phyloP scores from a whole-genome alignment of 35 echinoderm and acorn worm species.

The Diadema setosum region DNA sequence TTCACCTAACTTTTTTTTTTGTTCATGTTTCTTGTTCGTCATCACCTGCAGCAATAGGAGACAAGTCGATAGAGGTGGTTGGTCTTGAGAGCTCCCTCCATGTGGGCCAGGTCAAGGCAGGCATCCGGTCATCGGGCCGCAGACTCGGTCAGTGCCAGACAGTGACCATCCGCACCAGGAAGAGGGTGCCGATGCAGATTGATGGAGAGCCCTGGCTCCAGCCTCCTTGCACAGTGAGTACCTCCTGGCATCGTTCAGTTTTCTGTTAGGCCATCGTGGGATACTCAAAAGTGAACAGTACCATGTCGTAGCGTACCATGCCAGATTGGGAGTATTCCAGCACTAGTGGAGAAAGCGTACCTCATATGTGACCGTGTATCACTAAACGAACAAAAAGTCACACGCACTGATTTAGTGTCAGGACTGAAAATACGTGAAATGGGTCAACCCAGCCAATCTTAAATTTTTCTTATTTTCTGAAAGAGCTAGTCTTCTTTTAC shows the following conservation, averaged over 20 bases:
- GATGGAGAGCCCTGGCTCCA: slow-evolving; percentile 99
- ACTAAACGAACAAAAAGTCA: too few species aligned
- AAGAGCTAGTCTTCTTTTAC: too few species aligned
- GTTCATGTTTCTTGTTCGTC: not conserved
- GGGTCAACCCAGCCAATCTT: too few species aligned
- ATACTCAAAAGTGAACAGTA: too few species aligned
- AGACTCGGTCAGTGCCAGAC: slow-evolving; percentile 90
- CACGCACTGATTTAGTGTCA: too few species aligned
- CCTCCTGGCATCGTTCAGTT: not conserved
- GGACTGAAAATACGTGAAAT: too few species aligned
- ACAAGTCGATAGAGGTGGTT: slow-evolving; percentile 91
- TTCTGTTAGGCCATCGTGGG: too few species aligned
- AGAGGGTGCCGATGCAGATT: slow-evolving; percentile 98
- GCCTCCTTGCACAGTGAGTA: slow-evolving; percentile 92
- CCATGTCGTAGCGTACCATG: too few species aligned
- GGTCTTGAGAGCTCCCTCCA: slow-evolving; percentile 92
- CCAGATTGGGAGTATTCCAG: too few species aligned
- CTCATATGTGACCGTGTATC: not conserved
- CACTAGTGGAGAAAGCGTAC: not conserved
- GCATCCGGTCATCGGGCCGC: slow-evolving; percentile 88
- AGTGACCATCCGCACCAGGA: slow-evolving; percentile 87
- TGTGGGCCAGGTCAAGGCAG: slow-evolving; percentile 95
- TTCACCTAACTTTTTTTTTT: not conserved
- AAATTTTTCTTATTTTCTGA: too few species aligned
- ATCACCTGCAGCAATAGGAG: slow-evolving; percentile 97